Evolutionary conservation across 2,888 invertebrate species (phyloP).

Genomic region (Melipona bicolor): DNA sequence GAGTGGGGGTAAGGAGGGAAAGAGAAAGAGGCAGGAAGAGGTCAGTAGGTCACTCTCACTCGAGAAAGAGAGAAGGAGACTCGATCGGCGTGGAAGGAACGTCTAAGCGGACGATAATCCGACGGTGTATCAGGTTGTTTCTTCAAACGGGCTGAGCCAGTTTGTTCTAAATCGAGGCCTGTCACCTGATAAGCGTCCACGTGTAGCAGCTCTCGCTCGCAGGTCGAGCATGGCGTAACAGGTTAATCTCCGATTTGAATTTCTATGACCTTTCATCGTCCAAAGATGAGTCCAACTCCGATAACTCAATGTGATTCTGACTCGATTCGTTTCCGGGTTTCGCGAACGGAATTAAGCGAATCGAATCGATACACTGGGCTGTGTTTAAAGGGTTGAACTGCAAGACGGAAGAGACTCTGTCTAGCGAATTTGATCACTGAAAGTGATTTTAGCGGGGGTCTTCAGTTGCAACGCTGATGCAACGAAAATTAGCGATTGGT

Average conservation of each 20-base stretch:
- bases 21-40: conserved; percentile 68
- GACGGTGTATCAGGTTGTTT: conserved; percentile 44
- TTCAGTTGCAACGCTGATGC: too few relatives aligned
- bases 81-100: conserved; percentile 53
- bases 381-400: background rate
- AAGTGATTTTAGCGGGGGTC: too few relatives aligned
- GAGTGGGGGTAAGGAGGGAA: conserved; percentile 1
- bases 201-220: background rate
- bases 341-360: too few relatives aligned
- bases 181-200: conserved; percentile 13
- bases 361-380: too few relatives aligned
- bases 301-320: background rate
- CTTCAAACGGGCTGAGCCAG: conserved; percentile 33
- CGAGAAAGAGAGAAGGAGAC: conserved; percentile 61
- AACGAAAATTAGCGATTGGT: too few relatives aligned
- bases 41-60: conserved; percentile 84
- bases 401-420: background rate
- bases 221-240: background rate
- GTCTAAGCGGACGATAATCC: conserved; percentile 44
- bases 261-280: background rate
- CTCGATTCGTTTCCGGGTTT: background rate
- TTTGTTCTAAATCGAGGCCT: conserved; percentile 43
- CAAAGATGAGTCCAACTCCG: background rate
- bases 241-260: background rate
- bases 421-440: background rate